Percentiles rank a stretch among this genome's conserved stretches.
Evolutionary conservation across 2,888 invertebrate species (phyloP).

Genomic region (Protophormia terraenovae): DNA sequence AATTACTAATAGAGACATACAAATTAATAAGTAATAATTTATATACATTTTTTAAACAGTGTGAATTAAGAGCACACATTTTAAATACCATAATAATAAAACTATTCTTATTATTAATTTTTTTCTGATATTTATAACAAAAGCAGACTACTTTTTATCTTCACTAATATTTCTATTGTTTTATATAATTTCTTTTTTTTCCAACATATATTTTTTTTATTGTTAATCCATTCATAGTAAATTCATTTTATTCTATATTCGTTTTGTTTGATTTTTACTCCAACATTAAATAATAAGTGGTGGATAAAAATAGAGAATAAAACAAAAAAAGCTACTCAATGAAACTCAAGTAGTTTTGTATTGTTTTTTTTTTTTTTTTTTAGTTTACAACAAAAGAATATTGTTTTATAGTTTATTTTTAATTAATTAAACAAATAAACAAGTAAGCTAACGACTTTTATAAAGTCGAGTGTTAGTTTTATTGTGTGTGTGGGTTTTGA

Average conservation of each 20-base stretch:
- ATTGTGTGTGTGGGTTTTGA: not conserved
- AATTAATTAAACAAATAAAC: conserved; percentile 35
- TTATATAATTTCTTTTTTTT: not conserved
- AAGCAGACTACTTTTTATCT: no score
- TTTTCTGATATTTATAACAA: no score
- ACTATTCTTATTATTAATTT: no score
- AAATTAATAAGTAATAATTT: no score
- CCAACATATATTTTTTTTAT: not conserved
- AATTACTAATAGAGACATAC: no score
- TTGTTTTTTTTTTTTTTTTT: conserved; percentile 32
- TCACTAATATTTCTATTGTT: not conserved
- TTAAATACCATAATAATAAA: no score
- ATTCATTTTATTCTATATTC: not conserved
- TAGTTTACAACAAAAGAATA: not conserved
- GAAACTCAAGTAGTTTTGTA: conserved; percentile 25
- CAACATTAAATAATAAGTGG: not conserved
- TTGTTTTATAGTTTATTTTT: conserved; percentile 24
- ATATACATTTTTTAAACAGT: no score
- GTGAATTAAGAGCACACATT: no score
- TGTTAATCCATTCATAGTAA: not conserved
- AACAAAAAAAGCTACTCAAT: not conserved
- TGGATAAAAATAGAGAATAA: not conserved
- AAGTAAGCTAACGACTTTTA: not conserved
- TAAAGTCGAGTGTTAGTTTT: not conserved
- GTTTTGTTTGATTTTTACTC: not conserved